phyloP scores from a whole-genome alignment of 2,113 vertebrate genomes.

The Ciconia maguari region DNA sequence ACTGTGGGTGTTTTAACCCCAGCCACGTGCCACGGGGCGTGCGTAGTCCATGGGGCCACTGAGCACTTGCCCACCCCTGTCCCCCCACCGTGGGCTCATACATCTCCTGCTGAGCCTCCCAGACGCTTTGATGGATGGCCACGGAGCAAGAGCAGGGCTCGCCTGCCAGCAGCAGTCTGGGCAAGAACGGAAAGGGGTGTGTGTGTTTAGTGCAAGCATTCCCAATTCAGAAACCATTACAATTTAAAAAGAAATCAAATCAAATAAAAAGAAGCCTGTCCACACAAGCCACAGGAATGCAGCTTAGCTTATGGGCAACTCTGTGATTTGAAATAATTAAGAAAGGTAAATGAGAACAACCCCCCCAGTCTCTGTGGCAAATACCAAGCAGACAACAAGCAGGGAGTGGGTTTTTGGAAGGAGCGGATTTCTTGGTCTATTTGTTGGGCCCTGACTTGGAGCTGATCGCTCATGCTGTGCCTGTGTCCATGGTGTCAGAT shows the following conservation, averaged over 20 bases:
- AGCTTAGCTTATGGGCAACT: not conserved
- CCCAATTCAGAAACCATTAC: not conserved
- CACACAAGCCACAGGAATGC: slow-evolving; percentile 39
- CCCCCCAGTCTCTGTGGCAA: not conserved
- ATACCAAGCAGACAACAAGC: not conserved
- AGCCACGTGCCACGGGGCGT: not conserved
- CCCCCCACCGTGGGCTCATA: accelerated
- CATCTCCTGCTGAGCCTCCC: not conserved
- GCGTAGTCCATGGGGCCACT: accelerated
- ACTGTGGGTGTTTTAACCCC: not conserved
- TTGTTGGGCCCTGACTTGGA: not conserved
- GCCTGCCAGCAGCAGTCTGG: not conserved
- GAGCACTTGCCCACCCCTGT: not conserved
- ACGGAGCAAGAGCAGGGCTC: not conserved
- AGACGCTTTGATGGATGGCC: not conserved
- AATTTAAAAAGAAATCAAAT: not conserved
- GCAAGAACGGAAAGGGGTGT: not conserved
- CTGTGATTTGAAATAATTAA: not conserved
- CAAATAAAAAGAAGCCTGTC: not conserved
- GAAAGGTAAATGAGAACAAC: slow-evolving; percentile 4
- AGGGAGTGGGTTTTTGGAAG: not conserved
- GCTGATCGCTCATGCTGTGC: not conserved
- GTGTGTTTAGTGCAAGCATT: not conserved
- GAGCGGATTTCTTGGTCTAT: not conserved
- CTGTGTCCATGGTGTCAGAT: not conserved